Conservation (phyloP, 2,113 vertebrate genomes). For the Hyperoodon ampullatus region DNA sequence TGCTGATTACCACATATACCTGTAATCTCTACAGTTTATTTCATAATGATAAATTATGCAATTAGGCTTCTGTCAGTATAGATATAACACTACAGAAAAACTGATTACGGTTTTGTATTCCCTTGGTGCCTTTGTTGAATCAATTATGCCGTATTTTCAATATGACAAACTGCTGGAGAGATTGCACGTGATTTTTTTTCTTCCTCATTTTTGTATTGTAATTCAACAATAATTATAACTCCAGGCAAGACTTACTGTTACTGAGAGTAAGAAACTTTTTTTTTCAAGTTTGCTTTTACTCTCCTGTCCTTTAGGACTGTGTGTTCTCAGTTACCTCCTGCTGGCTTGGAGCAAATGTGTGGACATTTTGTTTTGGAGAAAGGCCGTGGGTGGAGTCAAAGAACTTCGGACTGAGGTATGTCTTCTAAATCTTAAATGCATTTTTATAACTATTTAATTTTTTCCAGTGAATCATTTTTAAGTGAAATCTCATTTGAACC, state of each 20-base stretch:
- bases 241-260: not conserved
- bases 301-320: not conserved
- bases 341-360: not conserved
- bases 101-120: slow-evolving; percentile 67
- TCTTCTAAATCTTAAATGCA: not conserved
- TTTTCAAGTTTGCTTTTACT: not conserved
- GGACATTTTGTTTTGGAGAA: not conserved
- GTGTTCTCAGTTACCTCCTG: not conserved
- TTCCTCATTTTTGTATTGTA: slow-evolving; percentile 46
- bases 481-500: not conserved
- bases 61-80: slow-evolving; percentile 65
- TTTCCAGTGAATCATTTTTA: not conserved
- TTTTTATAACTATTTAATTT: not conserved
- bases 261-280: not conserved
- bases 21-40: slow-evolving; percentile 56
- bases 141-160: slow-evolving; percentile 67
- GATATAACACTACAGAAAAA: slow-evolving; percentile 64
- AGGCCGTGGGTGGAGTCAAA: not conserved
- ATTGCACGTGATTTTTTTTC: slow-evolving; percentile 6
- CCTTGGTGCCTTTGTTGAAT: slow-evolving; percentile 61
- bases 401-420: not conserved
- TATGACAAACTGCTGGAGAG: slow-evolving; percentile 66
- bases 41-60: slow-evolving; percentile 72
- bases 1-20: slow-evolving; percentile 6
- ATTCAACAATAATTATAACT: slow-evolving; percentile 63